Percentiles rank a stretch among this genome's conserved stretches.
Evolutionary conservation across 2,888 invertebrate genomes (phyloP).

Genomic region (Perizoma flavofasciatum): DNA sequence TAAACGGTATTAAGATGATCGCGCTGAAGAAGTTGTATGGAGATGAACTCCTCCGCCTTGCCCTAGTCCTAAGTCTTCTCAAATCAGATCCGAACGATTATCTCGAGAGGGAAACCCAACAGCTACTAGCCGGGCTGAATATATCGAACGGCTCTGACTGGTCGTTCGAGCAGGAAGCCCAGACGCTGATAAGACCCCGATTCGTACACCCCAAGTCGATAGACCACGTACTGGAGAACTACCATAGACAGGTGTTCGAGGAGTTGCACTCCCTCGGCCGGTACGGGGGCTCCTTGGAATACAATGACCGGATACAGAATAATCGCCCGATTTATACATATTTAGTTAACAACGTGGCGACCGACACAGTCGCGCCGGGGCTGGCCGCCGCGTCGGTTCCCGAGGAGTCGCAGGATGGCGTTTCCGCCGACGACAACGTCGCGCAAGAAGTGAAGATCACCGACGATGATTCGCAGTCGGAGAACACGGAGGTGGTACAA

Average conservation of each 20-base stretch:
- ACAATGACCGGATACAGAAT: conserved; percentile 76
- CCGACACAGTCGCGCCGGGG: conserved; percentile 71
- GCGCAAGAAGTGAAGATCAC: conserved; percentile 74
- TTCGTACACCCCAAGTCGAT: conserved; percentile 89
- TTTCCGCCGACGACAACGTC: conserved; percentile 76
- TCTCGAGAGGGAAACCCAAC: conserved; percentile 82
- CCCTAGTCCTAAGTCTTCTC: conserved; percentile 91
- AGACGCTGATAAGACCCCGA: conserved; percentile 83
- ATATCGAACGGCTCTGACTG: conserved; percentile 88
- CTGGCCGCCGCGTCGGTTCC: conserved; percentile 58
- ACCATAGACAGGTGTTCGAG: conserved; percentile 89
- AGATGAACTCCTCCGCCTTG: conserved; percentile 91
- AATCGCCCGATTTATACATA: conserved; percentile 75
- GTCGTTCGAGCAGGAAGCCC: conserved; percentile 84
- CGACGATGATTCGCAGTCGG: conserved; percentile 58
- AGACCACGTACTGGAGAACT: conserved; percentile 87
- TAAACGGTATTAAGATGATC: conserved; percentile 83
- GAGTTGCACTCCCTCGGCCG: conserved; percentile 88
- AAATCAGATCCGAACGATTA: conserved; percentile 90
- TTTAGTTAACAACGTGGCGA: conserved; percentile 77
- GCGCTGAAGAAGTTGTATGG: conserved; percentile 92
- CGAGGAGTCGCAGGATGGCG: conserved; percentile 59
- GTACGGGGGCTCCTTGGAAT: conserved; percentile 60
- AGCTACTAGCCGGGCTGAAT: conserved; percentile 83
- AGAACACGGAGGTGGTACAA: conserved; percentile 34